Evolutionary conservation across 2,113 vertebrate species (phyloP).

Genomic region (Bombycilla garrulus): DNA sequence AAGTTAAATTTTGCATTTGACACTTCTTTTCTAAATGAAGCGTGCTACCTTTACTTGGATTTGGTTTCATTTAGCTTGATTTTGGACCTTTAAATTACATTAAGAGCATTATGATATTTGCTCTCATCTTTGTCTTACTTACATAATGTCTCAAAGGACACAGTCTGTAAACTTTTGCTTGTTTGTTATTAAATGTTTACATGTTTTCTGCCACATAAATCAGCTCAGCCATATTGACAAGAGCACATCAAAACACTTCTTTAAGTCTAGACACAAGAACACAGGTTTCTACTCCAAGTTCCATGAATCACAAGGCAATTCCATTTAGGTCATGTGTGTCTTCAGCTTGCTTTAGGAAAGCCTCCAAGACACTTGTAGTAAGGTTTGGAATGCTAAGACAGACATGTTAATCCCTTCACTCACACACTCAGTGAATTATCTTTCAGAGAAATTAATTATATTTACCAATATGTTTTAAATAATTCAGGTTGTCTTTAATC

Average conservation of each 20-base stretch:
- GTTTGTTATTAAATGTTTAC: neutral
- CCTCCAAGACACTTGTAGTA: neutral
- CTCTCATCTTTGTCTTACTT: neutral
- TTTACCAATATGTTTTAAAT: neutral
- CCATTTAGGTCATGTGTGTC: neutral
- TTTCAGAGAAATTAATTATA: neutral
- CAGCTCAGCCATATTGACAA: neutral
- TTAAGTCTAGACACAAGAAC: neutral
- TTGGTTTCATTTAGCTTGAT: neutral
- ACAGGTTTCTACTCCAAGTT: neutral
- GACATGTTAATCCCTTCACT: neutral
- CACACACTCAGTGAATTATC: neutral
- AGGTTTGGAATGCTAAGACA: neutral
- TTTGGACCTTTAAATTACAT: neutral
- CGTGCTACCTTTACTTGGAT: neutral
- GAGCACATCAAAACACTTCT: neutral
- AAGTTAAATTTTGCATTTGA: neutral
- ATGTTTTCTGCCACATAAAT: neutral
- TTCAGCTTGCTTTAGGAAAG: neutral
- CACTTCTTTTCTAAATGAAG: neutral
- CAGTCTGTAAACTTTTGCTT: neutral
- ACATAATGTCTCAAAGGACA: neutral
- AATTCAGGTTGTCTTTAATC: neutral
- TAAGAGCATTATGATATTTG: neutral
- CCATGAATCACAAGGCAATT: neutral